phyloP scores from a whole-genome alignment of 2,888 invertebrate genomes.

The Flexamia atlantica region DNA sequence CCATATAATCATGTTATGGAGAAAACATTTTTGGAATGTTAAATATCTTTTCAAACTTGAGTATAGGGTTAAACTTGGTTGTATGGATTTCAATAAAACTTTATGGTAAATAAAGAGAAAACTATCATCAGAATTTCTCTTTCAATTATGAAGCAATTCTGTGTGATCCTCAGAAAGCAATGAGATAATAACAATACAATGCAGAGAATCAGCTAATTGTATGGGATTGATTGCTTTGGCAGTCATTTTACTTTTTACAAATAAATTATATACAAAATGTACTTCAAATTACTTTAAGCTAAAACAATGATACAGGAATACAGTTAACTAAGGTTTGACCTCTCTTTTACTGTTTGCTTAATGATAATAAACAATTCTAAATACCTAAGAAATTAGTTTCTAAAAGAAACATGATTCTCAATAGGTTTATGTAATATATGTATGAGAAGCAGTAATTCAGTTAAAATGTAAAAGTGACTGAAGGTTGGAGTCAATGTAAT shows the following conservation, averaged over 20 bases:
- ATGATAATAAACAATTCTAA: not conserved
- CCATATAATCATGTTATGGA: not conserved
- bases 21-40: slow-evolving; percentile 12
- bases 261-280: slow-evolving; percentile 18
- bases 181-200: not conserved
- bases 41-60: not conserved
- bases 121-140: too few species aligned
- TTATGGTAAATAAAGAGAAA: too few species aligned
- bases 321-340: not conserved
- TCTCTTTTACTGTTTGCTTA: not conserved
- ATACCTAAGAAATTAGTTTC: too few species aligned
- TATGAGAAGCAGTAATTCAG: not conserved
- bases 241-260: not conserved
- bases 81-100: too few species aligned
- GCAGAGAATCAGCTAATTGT: not conserved
- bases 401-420: not conserved
- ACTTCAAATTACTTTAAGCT: not conserved
- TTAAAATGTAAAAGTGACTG: not conserved
- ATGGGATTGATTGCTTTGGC: not conserved
- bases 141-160: not conserved
- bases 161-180: not conserved
- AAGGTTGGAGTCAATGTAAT: not conserved
- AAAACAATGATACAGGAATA: not conserved
- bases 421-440: not conserved
- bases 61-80: not conserved